phyloP scores from a whole-genome alignment of 2,113 vertebrate species.

The Helogale parvula region DNA sequence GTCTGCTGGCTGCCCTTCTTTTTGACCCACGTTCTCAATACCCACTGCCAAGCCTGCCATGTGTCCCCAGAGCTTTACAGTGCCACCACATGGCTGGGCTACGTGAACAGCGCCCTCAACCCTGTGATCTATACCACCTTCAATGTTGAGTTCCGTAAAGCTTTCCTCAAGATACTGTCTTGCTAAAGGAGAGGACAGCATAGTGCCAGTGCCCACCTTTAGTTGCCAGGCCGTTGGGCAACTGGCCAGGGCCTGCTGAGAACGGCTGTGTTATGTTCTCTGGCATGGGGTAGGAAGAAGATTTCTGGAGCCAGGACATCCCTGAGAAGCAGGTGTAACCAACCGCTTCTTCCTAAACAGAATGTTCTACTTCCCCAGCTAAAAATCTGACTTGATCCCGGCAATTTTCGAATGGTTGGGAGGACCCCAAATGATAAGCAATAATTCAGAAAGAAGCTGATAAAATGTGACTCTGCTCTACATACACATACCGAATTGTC shows the following conservation, averaged over 20 bases:
- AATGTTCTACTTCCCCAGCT: constrained; percentile 54
- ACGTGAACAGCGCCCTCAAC: constrained; percentile 95
- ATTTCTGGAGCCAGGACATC: background rate
- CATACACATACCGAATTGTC: constrained; percentile 22
- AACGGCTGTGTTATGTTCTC: background rate
- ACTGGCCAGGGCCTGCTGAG: background rate
- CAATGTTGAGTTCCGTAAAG: constrained; percentile 94
- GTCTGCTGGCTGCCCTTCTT: constrained; percentile 98
- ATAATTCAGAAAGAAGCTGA: constrained; percentile 63
- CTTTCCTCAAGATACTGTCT: constrained; percentile 96
- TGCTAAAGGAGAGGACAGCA: constrained; percentile 83
- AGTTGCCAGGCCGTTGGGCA: background rate
- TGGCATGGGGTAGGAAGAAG: background rate
- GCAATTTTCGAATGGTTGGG: background rate
- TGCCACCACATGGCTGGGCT: constrained; percentile 95
- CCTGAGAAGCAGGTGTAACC: background rate
- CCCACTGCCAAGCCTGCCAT: constrained; percentile 92
- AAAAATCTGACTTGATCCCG: constrained; percentile 52
- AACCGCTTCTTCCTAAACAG: constrained; percentile 27
- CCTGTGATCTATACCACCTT: constrained; percentile 97
- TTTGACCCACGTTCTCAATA: constrained; percentile 94
- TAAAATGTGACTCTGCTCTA: background rate
- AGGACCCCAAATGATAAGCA: constrained; percentile 42
- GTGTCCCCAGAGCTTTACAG: constrained; percentile 92
- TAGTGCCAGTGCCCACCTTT: background rate